Evolutionary conservation across 2,797 vertebrate species (phyloP), one percentile per base, ranked within the genome.

Genomic region (Trematomus bernacchii): DNA sequence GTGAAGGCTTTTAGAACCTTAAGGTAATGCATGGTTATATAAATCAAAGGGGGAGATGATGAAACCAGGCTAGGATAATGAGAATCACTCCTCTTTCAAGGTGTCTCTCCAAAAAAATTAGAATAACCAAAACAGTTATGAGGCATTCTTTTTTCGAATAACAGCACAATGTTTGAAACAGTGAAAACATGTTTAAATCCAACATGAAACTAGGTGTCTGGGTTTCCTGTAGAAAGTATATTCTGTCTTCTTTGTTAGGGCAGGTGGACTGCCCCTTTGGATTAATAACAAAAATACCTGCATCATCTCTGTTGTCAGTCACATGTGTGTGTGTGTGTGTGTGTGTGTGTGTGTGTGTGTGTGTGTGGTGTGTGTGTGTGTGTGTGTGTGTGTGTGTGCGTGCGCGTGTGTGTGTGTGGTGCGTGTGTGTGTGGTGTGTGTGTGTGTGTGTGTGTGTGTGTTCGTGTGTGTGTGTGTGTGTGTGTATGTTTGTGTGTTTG

Each of bases 221-320:
- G 27, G 14, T 40, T 46, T 30, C 12, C 23, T 73, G 8, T 67
- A 19, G 3, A 40, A 37, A 63, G 15, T 14, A 9, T 4, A 23
- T 14, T 6, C 19, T 23, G 11, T 30, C 12, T 13, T 40, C 3
- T 37, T n/a, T 68, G 7, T 52, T 21, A 51, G 12, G 12, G 33
- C 33, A 37, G 33, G 33, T 37, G 33, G 7, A 37, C 33, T 37
- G 33, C 8, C 47, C 47, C 30, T 48, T 33, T 54, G 12, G 6
- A 11, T 54, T 44, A 53, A 53, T 15, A 64, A 30, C 54, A 63
- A 73, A 63, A 42, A 65, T 9, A 57, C 18, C 23, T 51, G n/a
- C 50, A 46, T 58, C 16, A 16, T 57, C 19, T 40, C 55, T 46
- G 42, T 42, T 71, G 33, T 19, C 48, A 16, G 13, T 50, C 33